phyloP scores from a whole-genome alignment of 2,797 vertebrate genomes.

The Sandelia bainsii region DNA sequence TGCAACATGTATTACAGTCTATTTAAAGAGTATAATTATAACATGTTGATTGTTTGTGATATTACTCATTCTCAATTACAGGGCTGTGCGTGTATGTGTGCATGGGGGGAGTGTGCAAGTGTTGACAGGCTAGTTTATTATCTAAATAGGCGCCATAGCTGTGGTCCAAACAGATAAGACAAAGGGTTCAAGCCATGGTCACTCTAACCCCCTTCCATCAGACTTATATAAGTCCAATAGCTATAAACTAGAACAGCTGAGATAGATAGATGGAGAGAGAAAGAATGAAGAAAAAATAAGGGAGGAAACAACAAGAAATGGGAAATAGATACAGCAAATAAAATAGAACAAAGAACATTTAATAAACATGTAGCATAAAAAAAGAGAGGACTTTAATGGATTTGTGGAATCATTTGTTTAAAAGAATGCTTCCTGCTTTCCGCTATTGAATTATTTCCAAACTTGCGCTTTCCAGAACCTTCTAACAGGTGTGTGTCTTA shows the following conservation, averaged over 20 bases:
- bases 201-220: conserved; percentile 21
- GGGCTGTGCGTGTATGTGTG: conserved; percentile 7
- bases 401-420: conserved; percentile 18
- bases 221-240: conserved; percentile 62
- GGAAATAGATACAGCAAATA: conserved; percentile 24
- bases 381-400: conserved; percentile 18
- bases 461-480: not conserved
- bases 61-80: conserved; percentile 45
- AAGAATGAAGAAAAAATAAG: not conserved
- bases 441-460: not conserved
- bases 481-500: not conserved
- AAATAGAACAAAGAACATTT: conserved; percentile 20
- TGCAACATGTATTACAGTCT: conserved; percentile 24
- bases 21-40: conserved; percentile 52
- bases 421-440: conserved; percentile 8
- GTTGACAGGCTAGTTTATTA: conserved; percentile 74
- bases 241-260: conserved; percentile 45
- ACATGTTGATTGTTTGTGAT: conserved; percentile 49
- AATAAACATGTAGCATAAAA: conserved; percentile 33
- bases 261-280: conserved; percentile 8
- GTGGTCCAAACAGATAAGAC: conserved; percentile 77
- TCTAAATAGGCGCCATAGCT: conserved; percentile 71
- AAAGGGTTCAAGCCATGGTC: conserved; percentile 36
- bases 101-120: conserved; percentile 26
- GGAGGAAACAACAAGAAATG: conserved; percentile 7